phyloP scores from a whole-genome alignment of 2,113 vertebrate genomes.

The Gyps fulvus region DNA sequence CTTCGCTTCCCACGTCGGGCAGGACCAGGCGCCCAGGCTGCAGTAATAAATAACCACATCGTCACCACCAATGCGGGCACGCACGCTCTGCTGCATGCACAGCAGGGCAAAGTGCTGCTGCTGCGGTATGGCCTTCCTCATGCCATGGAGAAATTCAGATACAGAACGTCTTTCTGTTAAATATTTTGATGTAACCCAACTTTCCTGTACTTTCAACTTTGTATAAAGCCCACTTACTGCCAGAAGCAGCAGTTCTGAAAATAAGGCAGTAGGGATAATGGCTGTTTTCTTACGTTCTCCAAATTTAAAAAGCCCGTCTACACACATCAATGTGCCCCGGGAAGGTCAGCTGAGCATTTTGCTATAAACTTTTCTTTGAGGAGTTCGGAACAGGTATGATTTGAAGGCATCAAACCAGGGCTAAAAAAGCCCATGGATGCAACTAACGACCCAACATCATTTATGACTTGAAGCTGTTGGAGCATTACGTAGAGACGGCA shows the following conservation, averaged over 20 bases:
- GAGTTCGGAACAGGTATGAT: neutral
- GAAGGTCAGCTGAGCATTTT: neutral
- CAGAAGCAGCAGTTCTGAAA: neutral
- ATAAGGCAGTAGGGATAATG: neutral
- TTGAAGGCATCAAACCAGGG: neutral
- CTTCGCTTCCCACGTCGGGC: neutral
- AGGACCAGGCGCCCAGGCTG: neutral
- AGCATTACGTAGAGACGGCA: accelerated
- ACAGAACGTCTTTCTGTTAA: neutral
- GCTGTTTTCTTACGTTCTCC: accelerated
- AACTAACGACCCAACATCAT: neutral
- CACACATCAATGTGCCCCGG: accelerated
- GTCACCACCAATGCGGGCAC: accelerated
- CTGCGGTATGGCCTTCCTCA: accelerated
- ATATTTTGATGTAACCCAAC: neutral
- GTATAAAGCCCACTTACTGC: neutral
- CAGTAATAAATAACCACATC: neutral
- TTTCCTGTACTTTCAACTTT: neutral
- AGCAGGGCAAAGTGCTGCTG: neutral
- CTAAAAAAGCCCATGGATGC: neutral
- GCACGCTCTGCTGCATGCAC: accelerated
- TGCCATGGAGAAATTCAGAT: neutral
- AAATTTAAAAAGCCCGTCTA: neutral
- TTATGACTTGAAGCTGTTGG: neutral
- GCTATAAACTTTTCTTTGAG: neutral